Evolutionary conservation across 1,140 invertebrate genomes (phyloP).

Genomic region (Saxidomus purpurata): DNA sequence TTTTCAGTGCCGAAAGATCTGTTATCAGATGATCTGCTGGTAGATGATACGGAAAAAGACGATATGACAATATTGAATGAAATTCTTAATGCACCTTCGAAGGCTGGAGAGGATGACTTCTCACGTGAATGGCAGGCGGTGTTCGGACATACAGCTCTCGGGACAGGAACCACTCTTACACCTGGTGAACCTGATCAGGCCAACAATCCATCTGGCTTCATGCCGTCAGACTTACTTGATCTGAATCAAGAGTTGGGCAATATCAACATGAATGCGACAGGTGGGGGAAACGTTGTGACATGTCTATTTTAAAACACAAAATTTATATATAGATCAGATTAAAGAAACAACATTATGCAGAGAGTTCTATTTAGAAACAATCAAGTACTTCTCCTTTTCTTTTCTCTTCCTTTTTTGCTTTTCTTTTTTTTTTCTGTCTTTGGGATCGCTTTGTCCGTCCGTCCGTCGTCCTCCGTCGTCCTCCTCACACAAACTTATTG

Average conservation of each 20-base stretch:
- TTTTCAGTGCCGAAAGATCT: conserved; percentile 83
- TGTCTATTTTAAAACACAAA: too few species aligned
- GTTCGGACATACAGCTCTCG: conserved; percentile 78
- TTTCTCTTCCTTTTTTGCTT: too few species aligned
- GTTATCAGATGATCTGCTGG: conserved; percentile 82
- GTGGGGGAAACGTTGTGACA: too few species aligned
- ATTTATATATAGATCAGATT: too few species aligned
- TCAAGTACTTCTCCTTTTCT: too few species aligned
- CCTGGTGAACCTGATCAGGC: conserved; percentile 77
- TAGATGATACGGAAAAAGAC: conserved; percentile 86
- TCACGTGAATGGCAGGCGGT: conserved; percentile 85
- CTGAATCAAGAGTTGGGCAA: conserved; percentile 77
- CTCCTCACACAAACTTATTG: too few species aligned
- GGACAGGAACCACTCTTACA: conserved; percentile 69
- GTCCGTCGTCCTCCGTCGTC: too few species aligned
- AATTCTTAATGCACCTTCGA: conserved; percentile 85
- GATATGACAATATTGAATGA: conserved; percentile 87
- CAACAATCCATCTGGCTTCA: conserved; percentile 80
- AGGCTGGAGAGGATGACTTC: conserved; percentile 83
- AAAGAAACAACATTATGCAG: too few species aligned
- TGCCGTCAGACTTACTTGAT: conserved; percentile 88
- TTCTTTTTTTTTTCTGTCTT: too few species aligned
- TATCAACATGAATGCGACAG: conserved; percentile 44
- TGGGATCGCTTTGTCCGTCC: too few species aligned
- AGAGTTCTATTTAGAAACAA: too few species aligned